Evolutionary conservation across 2,797 vertebrate species (phyloP).

Genomic region (Pangasius krempfi): DNA sequence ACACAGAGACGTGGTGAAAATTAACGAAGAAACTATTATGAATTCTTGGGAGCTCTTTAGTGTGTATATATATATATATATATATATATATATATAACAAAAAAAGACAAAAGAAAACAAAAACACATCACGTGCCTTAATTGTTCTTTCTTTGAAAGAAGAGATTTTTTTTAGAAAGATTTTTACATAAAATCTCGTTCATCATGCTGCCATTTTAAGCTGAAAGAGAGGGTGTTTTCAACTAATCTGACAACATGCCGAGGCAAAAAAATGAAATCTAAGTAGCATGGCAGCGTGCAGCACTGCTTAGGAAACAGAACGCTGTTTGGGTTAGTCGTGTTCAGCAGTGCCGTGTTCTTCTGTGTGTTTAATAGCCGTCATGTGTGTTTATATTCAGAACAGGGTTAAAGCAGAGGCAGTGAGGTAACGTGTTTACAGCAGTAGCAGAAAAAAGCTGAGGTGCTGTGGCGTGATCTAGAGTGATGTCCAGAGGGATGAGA

Average conservation of each 20-base stretch:
- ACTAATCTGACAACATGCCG: background rate
- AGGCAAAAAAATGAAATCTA: background rate
- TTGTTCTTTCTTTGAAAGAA: background rate
- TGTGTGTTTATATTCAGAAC: background rate
- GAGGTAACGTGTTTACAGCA: background rate
- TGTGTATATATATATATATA: too few species aligned
- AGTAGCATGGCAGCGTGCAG: background rate
- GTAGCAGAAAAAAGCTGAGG: background rate
- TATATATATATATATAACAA: background rate
- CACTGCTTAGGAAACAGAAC: background rate
- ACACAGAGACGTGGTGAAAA: background rate
- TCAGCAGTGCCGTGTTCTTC: background rate
- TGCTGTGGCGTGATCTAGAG: background rate
- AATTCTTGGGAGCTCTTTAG: background rate
- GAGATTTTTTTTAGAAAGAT: background rate
- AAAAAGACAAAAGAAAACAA: background rate
- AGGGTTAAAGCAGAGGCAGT: background rate
- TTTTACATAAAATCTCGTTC: background rate
- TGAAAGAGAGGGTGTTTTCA: background rate
- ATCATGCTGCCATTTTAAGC: background rate
- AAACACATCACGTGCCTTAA: background rate
- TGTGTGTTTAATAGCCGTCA: background rate
- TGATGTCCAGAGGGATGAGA: background rate
- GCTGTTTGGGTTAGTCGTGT: background rate
- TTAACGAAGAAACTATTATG: background rate